A percentile compares a stretch with the other conserved stretches of the same genome.
Conservation (phyloP, 2,888 invertebrate species). For the Clepsis dumicolana region DNA sequence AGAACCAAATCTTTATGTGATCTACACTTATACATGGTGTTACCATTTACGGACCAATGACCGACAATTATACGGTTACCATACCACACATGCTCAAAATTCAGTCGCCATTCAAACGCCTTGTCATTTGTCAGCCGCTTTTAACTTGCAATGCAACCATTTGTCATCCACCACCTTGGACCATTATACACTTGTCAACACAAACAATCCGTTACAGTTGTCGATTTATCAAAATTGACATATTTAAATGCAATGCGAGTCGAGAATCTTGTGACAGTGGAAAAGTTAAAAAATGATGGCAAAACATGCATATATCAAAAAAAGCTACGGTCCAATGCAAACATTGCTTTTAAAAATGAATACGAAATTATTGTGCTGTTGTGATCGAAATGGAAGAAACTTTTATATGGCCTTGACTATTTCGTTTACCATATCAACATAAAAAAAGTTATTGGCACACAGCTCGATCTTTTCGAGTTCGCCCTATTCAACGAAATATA, state of each 20-base stretch:
- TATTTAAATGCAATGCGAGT: constrained; percentile 34
- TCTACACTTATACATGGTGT: background rate
- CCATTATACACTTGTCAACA: constrained; percentile 42
- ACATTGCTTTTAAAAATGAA: too few relatives aligned
- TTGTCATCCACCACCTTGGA: constrained; percentile 34
- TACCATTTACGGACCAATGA: constrained; percentile 30
- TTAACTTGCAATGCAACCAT: constrained; percentile 28
- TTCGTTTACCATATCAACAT: background rate
- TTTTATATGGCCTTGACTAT: too few relatives aligned
- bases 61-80: constrained; percentile 28
- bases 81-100: constrained; percentile 7
- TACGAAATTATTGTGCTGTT: too few relatives aligned
- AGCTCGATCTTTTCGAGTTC: background rate
- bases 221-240: constrained; percentile 43
- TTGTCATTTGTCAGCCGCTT: constrained; percentile 38
- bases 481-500: background rate
- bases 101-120: constrained; percentile 33
- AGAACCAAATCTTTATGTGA: background rate
- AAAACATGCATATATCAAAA: background rate
- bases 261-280: constrained; percentile 25
- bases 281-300: constrained; percentile 14
- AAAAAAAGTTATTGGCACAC: background rate
- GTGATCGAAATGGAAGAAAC: too few relatives aligned
- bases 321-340: background rate
- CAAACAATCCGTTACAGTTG: constrained; percentile 41